Base-by-base conservation (phyloP, 1,140 invertebrate species). In the Drosophila ambigua region DNA sequence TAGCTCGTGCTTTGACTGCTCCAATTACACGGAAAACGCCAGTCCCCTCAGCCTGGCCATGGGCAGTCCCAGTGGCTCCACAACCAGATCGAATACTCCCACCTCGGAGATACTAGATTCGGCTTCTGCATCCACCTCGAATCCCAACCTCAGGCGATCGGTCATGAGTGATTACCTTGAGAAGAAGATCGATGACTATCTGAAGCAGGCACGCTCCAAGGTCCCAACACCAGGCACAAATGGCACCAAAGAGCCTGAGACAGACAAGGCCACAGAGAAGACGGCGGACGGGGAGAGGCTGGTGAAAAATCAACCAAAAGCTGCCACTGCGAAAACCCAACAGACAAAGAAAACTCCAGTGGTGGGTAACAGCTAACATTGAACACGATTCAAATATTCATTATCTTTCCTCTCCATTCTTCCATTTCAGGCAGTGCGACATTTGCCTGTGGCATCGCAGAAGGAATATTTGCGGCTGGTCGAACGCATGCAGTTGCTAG, bases 401-500 rank as follows among this genome's bases (percentile, higher is more conserved):
- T 28, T 9, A 20, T 4, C 1, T 20, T n/a, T 24, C 2, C 2
- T 20, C 20, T 1, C 6, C 0, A 4, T 64, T 50, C 20, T 4
- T n/a, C 9, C 31, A 35, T 5, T 20, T 11, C 41, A 92, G 91
- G 84, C 90, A 66, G 91, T 92, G 48, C 65, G 88, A 2, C 91
- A 91, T 61, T 68, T 92, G 41, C 91, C 91, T 4, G 71, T 74
- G 15, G 77, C 90, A 2, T 87, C 91, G 0, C 91, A 92, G 60
- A 74, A 79, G 54, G 91, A 92, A 63, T 92, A 92, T 41, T 54
- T 90, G 3, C 62, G 72, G 0, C 50, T 92, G 2, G 54, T 91
- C 3, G 82, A 91, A 49, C 91, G 91, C 20, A 92, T 92, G 91
- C 77, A 72, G 54, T 11, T 91, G 50, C 55, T 92, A 49, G 91